Evolutionary conservation across 2,888 invertebrate species (phyloP).

Genomic region (Noctua fimbriata): DNA sequence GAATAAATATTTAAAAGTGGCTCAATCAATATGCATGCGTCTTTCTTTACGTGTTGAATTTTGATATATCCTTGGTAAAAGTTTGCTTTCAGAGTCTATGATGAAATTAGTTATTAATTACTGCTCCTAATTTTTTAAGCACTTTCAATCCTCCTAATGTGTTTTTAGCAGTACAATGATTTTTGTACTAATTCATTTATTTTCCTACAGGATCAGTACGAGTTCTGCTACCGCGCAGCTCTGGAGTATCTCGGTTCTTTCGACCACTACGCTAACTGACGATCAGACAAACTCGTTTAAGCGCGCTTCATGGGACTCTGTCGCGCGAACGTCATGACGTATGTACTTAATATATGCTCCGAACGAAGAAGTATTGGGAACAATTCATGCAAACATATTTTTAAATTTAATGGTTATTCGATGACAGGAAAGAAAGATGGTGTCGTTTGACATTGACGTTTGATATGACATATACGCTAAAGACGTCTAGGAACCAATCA

Average conservation of each 20-base stretch:
- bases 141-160: background rate
- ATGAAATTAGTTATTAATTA: background rate
- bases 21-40: too few relatives aligned
- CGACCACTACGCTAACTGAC: conserved; percentile 98
- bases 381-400: conserved; percentile 29
- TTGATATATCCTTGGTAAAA: background rate
- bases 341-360: conserved; percentile 76
- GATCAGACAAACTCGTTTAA: conserved; percentile 88
- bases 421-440: conserved; percentile 44
- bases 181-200: background rate
- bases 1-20: too few relatives aligned
- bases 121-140: background rate
- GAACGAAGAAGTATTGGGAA: conserved; percentile 60
- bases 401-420: conserved; percentile 42
- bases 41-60: background rate
- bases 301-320: conserved; percentile 67
- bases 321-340: conserved; percentile 63
- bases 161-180: background rate
- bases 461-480: conserved; percentile 4
- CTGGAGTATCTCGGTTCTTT: conserved; percentile 99
- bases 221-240: conserved; percentile 99
- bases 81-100: background rate
- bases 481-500: background rate
- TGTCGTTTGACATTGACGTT: conserved; percentile 21
- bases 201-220: conserved; percentile 97